Conservation (phyloP, 2,888 invertebrate genomes). For the Apotomis betuletana region DNA sequence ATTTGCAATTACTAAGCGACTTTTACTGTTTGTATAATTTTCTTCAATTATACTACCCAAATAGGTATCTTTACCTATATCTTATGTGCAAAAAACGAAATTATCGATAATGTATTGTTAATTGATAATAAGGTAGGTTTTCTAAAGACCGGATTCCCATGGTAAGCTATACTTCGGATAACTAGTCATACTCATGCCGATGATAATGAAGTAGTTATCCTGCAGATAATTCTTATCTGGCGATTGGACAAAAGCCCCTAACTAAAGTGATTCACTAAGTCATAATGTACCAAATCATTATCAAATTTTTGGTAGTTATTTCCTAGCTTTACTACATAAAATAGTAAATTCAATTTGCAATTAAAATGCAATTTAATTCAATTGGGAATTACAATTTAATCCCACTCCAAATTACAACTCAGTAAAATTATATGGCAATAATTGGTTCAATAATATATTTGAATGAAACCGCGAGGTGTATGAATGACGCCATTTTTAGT, state of each 20-base stretch:
- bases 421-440: neutral
- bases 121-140: neutral
- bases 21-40: no score
- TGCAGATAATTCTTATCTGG: neutral
- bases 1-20: no score
- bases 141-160: neutral
- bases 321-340: neutral
- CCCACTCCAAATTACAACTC: constrained; percentile 1
- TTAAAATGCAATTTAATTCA: neutral
- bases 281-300: no score
- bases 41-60: no score
- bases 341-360: neutral
- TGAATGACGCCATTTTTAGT: constrained; percentile 81
- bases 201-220: neutral
- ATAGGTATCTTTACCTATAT: no score
- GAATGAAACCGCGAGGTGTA: constrained; percentile 74
- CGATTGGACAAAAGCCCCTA: neutral
- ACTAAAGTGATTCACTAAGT: neutral
- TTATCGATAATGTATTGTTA: neutral
- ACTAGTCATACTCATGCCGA: neutral
- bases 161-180: neutral
- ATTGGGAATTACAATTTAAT: neutral
- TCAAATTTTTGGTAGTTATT: neutral
- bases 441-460: constrained; percentile 47
- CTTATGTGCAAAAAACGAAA: no score